phyloP scores from a whole-genome alignment of 2,797 vertebrate genomes.

The Cephalopachus bancanus region DNA sequence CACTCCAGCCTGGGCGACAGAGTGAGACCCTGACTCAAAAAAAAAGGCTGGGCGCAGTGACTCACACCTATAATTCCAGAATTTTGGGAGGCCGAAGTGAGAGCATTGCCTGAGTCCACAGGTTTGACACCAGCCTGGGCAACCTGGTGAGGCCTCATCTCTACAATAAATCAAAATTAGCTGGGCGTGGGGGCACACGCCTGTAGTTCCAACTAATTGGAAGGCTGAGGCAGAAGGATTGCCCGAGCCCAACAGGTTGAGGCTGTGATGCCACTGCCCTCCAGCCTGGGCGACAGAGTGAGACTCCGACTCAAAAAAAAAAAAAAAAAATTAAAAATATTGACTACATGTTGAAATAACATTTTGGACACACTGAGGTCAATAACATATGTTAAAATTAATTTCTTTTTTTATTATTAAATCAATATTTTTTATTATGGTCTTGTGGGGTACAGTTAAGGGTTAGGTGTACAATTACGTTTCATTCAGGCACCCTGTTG shows the following conservation, averaged over 20 bases:
- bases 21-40: background rate
- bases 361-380: background rate
- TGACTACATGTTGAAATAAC: background rate
- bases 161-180: background rate
- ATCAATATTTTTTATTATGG: no score
- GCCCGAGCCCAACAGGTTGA: background rate
- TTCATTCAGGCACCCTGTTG: no score
- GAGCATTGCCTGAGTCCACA: background rate
- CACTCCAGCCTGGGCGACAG: background rate
- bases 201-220: background rate
- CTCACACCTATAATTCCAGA: background rate
- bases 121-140: background rate
- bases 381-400: background rate
- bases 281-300: background rate
- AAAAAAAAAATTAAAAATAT: background rate
- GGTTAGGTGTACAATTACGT: no score
- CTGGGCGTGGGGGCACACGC: background rate
- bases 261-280: background rate
- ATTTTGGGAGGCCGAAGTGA: background rate
- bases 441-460: no score
- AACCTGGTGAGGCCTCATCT: background rate
- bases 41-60: background rate
- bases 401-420: no score
- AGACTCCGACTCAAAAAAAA: background rate
- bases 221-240: background rate